phyloP scores from a whole-genome alignment of 53 echinoderm and acorn worm species.

The Temnopleurus reevesii region DNA sequence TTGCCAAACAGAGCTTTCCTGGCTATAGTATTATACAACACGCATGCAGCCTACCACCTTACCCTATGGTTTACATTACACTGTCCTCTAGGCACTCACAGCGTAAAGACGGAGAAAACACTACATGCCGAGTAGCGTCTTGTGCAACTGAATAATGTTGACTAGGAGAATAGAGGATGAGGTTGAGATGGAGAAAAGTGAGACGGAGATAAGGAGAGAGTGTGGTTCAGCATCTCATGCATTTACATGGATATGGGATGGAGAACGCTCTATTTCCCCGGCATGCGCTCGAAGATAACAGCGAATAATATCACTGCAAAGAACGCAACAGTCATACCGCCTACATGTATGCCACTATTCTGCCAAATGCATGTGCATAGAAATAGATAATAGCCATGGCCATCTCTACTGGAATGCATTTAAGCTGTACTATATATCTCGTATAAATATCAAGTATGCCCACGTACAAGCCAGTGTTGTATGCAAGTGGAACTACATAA shows the following conservation, averaged over 20 bases:
- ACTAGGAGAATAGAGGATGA: background rate
- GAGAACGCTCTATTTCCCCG: background rate
- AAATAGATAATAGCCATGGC: no score
- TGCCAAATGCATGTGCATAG: background rate
- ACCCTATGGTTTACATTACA: conserved; percentile 12
- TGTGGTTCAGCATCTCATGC: background rate
- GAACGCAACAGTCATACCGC: background rate
- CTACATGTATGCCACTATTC: background rate
- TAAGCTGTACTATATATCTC: no score
- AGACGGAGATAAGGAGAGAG: background rate
- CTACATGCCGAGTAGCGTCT: background rate
- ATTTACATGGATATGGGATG: background rate
- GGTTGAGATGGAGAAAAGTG: no score
- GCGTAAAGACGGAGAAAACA: background rate
- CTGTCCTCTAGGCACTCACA: background rate
- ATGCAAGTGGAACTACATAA: no score
- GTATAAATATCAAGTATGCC: no score
- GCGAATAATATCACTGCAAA: background rate
- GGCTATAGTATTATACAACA: no score
- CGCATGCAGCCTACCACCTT: background rate
- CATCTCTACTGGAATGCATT: no score
- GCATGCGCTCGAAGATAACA: background rate
- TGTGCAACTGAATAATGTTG: background rate
- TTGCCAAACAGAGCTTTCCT: no score
- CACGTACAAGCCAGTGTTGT: no score